Evolutionary conservation across 2,113 vertebrate species (phyloP), one percentile per base, ranked within the genome.

Genomic region (Tautogolabrus adspersus): DNA sequence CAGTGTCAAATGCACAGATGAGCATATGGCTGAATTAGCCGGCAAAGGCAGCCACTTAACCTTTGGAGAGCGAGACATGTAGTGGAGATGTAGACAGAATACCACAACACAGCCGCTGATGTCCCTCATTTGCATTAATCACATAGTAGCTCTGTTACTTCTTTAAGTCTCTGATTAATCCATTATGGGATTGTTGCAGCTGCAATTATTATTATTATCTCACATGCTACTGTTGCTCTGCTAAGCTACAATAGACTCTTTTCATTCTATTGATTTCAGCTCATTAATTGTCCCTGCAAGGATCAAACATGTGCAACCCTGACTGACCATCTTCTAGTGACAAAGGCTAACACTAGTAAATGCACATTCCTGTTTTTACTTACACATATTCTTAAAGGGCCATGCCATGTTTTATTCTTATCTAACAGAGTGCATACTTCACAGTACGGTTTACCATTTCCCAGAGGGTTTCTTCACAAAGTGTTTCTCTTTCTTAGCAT

Each of bases 11-110:
- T 77, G 87, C 88, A 90, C 77, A 88, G 81, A 68, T 22, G 79
- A 91, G 75, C 86, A 91, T 91, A 89, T 91, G 89, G 88, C 42
- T 16, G 47, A 88, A 90, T 91, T 87, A 89, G 85, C 81, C 49
- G 46, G 83, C 77, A 63, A 88, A 86, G 83, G 82, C 72, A 82
- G 70, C 86, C 78, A 81, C 87, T 91, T 91, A 91, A 93, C 84
- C 90, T 90, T 87, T 87, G 54, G 58, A 83, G 84, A 86, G 46
- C 47, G 51, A 88, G 83, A 81, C 67, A 58, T 71, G 77, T 66
- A 74, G 81, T 13, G 47, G 76, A 85, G 83, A 81, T 85, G 81
- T 83, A 85, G 67, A 74, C 66, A 73, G 49, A 83, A 52, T 44
- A 63, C 61, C 83, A 37, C 30, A 40, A 54, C 65, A 70, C 77